Percentiles rank a stretch among this genome's conserved stretches.
Conservation (phyloP, 2,113 vertebrate genomes). For the Echinops telfairi region DNA sequence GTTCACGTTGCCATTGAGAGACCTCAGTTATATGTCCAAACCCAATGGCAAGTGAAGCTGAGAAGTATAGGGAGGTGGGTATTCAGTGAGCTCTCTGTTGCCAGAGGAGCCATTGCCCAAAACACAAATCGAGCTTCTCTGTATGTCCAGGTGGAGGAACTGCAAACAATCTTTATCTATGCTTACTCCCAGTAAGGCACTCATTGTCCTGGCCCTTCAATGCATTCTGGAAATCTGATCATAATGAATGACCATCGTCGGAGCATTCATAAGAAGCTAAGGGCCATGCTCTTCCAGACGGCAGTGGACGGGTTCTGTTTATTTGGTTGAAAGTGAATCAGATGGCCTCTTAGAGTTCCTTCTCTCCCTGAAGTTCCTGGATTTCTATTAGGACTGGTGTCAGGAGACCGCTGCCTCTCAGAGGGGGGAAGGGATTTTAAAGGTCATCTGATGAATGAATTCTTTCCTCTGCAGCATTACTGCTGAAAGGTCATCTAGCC, state of each 20-base stretch:
- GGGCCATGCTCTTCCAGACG: background rate
- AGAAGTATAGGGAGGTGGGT: background rate
- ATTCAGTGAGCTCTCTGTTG: background rate
- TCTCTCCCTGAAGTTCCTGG: constrained; percentile 1
- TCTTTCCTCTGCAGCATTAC: background rate
- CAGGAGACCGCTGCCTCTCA: background rate
- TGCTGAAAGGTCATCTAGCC: constrained; percentile 55
- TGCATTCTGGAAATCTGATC: constrained; percentile 5
- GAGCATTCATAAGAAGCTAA: constrained; percentile 7
- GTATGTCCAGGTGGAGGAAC: background rate
- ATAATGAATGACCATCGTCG: constrained; percentile 1
- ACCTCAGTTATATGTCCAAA: background rate
- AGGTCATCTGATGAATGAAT: constrained; percentile 39
- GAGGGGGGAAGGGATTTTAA: constrained; percentile 54
- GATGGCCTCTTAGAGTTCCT: constrained; percentile 24
- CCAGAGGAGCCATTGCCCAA: background rate
- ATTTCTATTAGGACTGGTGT: constrained; percentile 39
- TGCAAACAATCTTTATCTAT: background rate
- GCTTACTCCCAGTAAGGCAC: background rate
- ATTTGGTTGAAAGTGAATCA: constrained; percentile 27
- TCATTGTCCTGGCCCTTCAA: background rate
- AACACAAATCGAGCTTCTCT: background rate
- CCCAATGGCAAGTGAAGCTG: background rate
- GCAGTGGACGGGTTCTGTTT: constrained; percentile 5
- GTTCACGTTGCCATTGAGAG: background rate